Percentiles rank a stretch among this genome's conserved stretches.
phyloP scores from a whole-genome alignment of 2,888 invertebrate species.

The Leucozona laternaria region DNA sequence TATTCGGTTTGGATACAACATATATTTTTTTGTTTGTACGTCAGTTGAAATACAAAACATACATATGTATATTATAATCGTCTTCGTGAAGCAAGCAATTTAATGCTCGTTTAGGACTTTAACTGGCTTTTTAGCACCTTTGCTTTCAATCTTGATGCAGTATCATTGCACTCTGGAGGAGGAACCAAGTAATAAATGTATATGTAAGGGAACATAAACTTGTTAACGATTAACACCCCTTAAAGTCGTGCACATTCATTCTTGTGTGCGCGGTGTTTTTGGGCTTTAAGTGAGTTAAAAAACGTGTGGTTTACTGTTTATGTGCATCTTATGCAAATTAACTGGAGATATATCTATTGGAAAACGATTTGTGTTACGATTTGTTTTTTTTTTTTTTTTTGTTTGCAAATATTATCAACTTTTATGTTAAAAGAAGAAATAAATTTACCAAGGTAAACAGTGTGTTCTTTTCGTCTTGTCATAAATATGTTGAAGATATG shows the following conservation, averaged over 20 bases:
- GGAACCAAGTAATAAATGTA: not conserved
- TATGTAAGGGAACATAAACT: not conserved
- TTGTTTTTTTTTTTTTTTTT: conserved; percentile 7
- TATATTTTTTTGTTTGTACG: conserved; percentile 1
- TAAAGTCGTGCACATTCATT: conserved; percentile 35
- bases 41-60: not conserved
- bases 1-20: conserved; percentile 32
- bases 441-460: conserved; percentile 43
- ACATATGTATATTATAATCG: too few species aligned
- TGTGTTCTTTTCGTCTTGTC: conserved; percentile 25
- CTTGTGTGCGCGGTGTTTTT: not conserved
- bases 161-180: conserved; percentile 30
- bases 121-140: conserved; percentile 27
- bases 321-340: conserved; percentile 61
- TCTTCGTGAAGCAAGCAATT: conserved; percentile 21
- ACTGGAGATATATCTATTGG: conserved; percentile 20
- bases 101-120: conserved; percentile 24
- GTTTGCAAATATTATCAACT: conserved; percentile 12
- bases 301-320: conserved; percentile 47
- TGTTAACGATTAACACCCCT: conserved; percentile 32
- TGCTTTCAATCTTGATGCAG: conserved; percentile 14
- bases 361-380: conserved; percentile 49
- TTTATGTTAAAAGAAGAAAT: conserved; percentile 15
- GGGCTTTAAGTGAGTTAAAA: conserved; percentile 18
- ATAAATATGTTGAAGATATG: conserved; percentile 16